phyloP scores from a whole-genome alignment of 2,888 invertebrate genomes.

The Phaonia tiefii region DNA sequence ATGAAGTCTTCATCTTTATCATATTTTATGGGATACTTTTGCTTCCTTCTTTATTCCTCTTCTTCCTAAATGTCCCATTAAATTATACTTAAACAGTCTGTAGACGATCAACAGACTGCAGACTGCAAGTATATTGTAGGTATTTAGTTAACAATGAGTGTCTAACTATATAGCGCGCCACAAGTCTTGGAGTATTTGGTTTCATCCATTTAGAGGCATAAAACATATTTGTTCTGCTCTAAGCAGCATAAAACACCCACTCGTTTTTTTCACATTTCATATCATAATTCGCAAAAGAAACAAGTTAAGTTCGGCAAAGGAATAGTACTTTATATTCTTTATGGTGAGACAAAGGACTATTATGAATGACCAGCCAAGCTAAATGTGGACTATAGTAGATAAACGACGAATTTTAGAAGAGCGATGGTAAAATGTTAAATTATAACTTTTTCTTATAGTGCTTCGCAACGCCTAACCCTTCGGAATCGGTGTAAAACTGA shows the following conservation, averaged over 20 bases:
- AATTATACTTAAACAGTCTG: constrained; percentile 59
- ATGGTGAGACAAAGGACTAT: too few species aligned
- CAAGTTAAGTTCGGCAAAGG: constrained; percentile 6
- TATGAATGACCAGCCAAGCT: too few species aligned
- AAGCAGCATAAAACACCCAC: neutral
- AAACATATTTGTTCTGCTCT: constrained; percentile 5
- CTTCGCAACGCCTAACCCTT: too few species aligned
- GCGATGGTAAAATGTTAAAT: too few species aligned
- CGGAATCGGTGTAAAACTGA: too few species aligned
- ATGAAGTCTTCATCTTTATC: constrained; percentile 42
- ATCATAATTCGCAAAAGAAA: neutral
- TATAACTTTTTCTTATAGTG: too few species aligned
- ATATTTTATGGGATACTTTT: neutral
- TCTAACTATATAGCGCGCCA: constrained; percentile 47
- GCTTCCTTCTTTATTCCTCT: neutral
- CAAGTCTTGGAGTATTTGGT: constrained; percentile 48
- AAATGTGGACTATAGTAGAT: too few species aligned
- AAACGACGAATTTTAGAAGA: too few species aligned
- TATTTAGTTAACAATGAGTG: constrained; percentile 62
- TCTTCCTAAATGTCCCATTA: constrained; percentile 45
- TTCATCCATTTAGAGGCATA: constrained; percentile 38
- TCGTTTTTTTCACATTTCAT: neutral
- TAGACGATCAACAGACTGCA: neutral
- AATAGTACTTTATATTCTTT: constrained; percentile 20
- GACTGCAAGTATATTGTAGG: constrained; percentile 50